Base-by-base conservation (phyloP, 2,888 invertebrate species). In the Leptarthrus brevirostris region DNA sequence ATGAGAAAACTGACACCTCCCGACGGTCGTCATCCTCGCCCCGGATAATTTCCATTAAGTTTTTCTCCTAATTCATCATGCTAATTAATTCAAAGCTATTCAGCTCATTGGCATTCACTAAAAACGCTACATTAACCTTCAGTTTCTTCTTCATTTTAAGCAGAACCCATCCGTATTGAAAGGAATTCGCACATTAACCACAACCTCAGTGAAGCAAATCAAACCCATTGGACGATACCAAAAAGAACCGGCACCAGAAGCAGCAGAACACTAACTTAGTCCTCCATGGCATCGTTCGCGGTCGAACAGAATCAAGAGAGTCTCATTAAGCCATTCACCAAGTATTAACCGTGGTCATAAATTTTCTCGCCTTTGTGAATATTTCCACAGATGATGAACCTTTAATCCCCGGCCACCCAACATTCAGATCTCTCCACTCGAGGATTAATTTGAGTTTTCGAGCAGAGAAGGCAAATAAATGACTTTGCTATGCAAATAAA, bases 401-500 rank as follows among this genome's bases (percentile, higher is more conserved):
- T 34, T 56, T 40, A 61, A 36, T 20, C 40, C 26, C 14, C 40
- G 36, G 61, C 61, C 61, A 20, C 61, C 61, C 61, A 56, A 10
- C 56, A 4, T 4, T n/a, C 10, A 56, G 56, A 16, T 16, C 44
- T 56, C 56, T 10, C 24, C 16, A 16, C 16, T 56, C 30, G 24
- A 16, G 36, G 58, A 58, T 58, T 58, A 58, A 58, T 58, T 58
- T 34, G 58, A 58, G 58, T 58, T 36, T 58, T 30, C 36, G 34
- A 20, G 36, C 58, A 36, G 47, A 47, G 47, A 26, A 72, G 71
- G 34, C 40, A 72, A 72, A 40, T 54, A 54, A 72, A 54, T 54
- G 71, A 54, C 22, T 71, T 30, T 12, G 54, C 56, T 72, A 72
- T 72, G 71, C 71, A 72, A 72, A 72, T 72, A 72, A 72, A 54